Conservation (phyloP, 37 sponge, comb jelly and placozoan species). For the Halichondria panicea region DNA sequence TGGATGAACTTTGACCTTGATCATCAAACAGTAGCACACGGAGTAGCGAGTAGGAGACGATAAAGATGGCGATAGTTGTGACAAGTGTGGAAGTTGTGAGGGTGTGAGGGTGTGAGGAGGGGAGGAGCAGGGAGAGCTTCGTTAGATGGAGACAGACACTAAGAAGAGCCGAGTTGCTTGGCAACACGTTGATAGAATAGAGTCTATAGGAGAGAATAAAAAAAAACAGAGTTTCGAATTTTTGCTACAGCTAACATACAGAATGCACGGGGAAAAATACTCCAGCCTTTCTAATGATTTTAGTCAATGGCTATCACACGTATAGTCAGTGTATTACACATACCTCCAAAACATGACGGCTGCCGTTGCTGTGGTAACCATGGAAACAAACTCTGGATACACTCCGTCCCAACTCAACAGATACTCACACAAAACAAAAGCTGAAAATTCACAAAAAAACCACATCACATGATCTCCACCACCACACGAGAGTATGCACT, state of each 20-base stretch:
- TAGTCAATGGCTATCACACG: no score
- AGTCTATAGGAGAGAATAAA: slow-evolving; percentile 16
- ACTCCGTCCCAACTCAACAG: slow-evolving; percentile 27
- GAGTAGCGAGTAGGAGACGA: slow-evolving; percentile 29
- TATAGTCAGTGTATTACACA: background rate
- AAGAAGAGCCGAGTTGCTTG: slow-evolving; percentile 1
- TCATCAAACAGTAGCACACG: slow-evolving; percentile 23
- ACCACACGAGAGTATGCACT: background rate
- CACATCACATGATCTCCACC: background rate
- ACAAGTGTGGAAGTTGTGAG: slow-evolving; percentile 28
- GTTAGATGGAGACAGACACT: slow-evolving; percentile 52
- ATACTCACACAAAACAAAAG: slow-evolving; percentile 44
- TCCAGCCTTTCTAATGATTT: no score
- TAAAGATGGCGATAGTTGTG: slow-evolving; percentile 32
- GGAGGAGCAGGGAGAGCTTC: slow-evolving; percentile 59
- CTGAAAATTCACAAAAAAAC: slow-evolving; percentile 8
- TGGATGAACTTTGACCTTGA: slow-evolving; percentile 1
- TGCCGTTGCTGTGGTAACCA: slow-evolving; percentile 20
- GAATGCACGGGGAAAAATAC: no score
- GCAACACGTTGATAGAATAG: background rate
- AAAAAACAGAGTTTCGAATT: no score
- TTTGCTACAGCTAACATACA: no score
- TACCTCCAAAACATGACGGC: slow-evolving; percentile 38
- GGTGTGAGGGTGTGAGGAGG: slow-evolving; percentile 24
- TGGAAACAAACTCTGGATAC: slow-evolving; percentile 25